Conservation (phyloP, 2,888 invertebrate species). For the Eilema depressum region DNA sequence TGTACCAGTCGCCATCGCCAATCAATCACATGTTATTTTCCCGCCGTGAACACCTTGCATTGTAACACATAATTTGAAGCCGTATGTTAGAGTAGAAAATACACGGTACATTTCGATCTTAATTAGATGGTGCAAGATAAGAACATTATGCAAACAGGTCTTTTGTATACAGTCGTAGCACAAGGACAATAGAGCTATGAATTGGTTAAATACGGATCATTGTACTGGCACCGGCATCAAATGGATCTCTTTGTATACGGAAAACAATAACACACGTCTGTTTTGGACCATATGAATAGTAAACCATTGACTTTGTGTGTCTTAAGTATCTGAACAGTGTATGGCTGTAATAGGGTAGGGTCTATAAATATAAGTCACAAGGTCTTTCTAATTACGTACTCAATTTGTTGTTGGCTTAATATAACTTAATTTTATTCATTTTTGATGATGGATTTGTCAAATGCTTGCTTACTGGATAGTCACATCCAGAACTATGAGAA, state of each 20-base stretch:
- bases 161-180: slow-evolving; percentile 67
- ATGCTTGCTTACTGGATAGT: not conserved
- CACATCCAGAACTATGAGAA: not conserved
- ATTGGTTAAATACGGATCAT: slow-evolving; percentile 76
- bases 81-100: slow-evolving; percentile 47
- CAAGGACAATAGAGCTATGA: slow-evolving; percentile 76
- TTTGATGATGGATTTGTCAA: not conserved
- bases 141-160: slow-evolving; percentile 76
- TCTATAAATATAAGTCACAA: not conserved
- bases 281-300: slow-evolving; percentile 58
- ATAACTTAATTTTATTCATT: no score
- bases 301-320: slow-evolving; percentile 50
- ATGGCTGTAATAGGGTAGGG: slow-evolving; percentile 38
- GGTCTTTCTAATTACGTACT: not conserved
- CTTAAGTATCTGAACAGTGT: slow-evolving; percentile 46
- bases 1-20: slow-evolving; percentile 24
- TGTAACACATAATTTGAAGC: slow-evolving; percentile 47
- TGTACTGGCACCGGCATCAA: slow-evolving; percentile 72
- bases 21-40: slow-evolving; percentile 49
- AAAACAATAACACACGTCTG: slow-evolving; percentile 75
- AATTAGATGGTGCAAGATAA: slow-evolving; percentile 69
- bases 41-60: slow-evolving; percentile 45
- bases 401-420: not conserved
- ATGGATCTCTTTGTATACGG: slow-evolving; percentile 77
- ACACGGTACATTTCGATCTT: slow-evolving; percentile 50